Conservation (phyloP, 1,140 invertebrate species). For the Euschistus heros region DNA sequence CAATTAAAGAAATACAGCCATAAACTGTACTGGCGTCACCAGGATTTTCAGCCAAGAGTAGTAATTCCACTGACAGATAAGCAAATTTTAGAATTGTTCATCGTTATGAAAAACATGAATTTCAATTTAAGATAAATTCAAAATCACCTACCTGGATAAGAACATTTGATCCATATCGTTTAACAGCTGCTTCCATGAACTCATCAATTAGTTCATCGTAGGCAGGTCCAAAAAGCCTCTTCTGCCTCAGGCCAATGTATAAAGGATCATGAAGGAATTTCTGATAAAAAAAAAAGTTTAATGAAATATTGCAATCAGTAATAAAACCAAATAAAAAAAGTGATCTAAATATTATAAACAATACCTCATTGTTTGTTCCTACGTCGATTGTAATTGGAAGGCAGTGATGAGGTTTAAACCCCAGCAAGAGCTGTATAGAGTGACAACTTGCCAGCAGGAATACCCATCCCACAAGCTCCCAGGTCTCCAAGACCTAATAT, state of each 20-base stretch:
- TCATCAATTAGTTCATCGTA: conserved; percentile 97
- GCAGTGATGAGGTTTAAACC: conserved; percentile 85
- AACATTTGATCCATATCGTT: conserved; percentile 80
- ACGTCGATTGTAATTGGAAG: conserved; percentile 87
- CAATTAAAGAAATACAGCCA: no score
- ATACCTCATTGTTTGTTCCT: conserved; percentile 77
- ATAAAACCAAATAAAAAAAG: conserved; percentile 13
- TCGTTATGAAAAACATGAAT: no score
- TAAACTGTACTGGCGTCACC: no score
- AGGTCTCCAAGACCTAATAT: conserved; percentile 90
- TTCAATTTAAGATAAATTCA: neutral
- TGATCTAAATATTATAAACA: conserved; percentile 11
- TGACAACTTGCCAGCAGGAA: conserved; percentile 87
- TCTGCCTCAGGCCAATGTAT: conserved; percentile 87
- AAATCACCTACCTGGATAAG: conserved; percentile 55
- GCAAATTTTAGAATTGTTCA: no score
- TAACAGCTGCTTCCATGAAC: conserved; percentile 92
- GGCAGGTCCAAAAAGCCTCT: conserved; percentile 68
- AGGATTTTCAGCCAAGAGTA: no score
- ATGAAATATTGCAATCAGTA: neutral
- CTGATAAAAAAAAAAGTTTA: conserved; percentile 35
- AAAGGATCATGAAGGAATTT: conserved; percentile 82
- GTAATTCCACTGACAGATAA: no score
- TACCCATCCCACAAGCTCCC: conserved; percentile 91
- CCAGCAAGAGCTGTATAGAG: conserved; percentile 88